phyloP scores from a whole-genome alignment of 2,888 invertebrate genomes.

The Eupithecia subumbrata region DNA sequence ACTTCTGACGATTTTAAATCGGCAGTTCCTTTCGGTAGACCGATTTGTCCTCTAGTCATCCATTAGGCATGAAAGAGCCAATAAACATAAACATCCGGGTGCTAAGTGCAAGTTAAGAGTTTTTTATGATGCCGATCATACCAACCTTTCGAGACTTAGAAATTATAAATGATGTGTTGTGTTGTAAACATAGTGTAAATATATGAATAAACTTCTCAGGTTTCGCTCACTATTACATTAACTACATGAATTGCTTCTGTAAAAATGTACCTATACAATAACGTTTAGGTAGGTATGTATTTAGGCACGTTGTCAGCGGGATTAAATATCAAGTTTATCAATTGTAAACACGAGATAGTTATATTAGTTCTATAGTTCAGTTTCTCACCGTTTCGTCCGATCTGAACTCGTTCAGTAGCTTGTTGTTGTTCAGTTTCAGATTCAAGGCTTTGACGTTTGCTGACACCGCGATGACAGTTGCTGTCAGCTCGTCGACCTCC shows the following conservation, averaged over 20 bases:
- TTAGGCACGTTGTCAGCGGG: conserved; percentile 32
- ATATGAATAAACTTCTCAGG: conserved; percentile 16
- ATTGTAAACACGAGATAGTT: conserved; percentile 19
- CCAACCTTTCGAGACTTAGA: neutral
- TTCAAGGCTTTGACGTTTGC: conserved; percentile 69
- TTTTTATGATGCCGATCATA: neutral
- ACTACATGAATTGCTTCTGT: conserved; percentile 24
- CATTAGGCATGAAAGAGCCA: neutral
- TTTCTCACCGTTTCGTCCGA: conserved; percentile 75
- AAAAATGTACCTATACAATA: neutral
- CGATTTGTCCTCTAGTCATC: neutral
- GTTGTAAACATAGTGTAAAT: conserved; percentile 18
- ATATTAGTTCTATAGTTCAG: neutral
- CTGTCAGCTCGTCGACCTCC: conserved; percentile 72
- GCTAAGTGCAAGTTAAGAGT: neutral
- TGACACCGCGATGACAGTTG: conserved; percentile 69
- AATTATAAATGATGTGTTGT: neutral
- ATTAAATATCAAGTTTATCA: conserved; percentile 30
- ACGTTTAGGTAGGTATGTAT: neutral
- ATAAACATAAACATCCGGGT: neutral
- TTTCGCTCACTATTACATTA: conserved; percentile 22
- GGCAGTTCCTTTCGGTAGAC: neutral
- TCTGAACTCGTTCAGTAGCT: conserved; percentile 67
- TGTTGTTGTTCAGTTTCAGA: conserved; percentile 69
- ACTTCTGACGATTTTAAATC: neutral